Evolutionary conservation across 2,797 vertebrate species (phyloP), one percentile per base, ranked within the genome.

Genomic region (Macropodus opercularis): DNA sequence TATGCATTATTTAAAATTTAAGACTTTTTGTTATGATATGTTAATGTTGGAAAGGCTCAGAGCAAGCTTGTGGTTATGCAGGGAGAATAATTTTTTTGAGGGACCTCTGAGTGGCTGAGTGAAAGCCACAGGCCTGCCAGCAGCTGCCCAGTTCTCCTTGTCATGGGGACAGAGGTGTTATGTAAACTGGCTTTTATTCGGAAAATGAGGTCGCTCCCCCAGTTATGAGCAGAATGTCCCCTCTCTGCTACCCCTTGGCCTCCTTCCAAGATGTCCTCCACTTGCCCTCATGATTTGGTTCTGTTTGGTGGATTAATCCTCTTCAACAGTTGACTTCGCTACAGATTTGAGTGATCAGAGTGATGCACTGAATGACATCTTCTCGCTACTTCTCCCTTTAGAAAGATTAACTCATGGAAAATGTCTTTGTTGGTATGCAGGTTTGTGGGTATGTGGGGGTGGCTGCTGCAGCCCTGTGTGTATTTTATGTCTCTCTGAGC

Each of bases 111-210:
- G 74, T 77, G 67, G 79, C 44, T 66, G 61, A 80, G 69, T 72
- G 82, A 77, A 75, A 81, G 81, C 80, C 69, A 51, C 75, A 81
- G 74, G 81, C 58, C 69, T 77, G 77, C 70, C 85, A 84, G 77
- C 85, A 81, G 85, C 85, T 85, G 84, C 83, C 83, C 73, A 41
- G 41, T 26, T 67, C 73, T 84, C 75, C 79, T 78, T 70, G 85
- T 81, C 84, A 84, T 75, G 75, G 82, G 64, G 75, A 84, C 80
- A 83, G 88, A 88, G 83, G 86, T 86, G 88, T 91, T 90, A 91
- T 89, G 88, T 92, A 92, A 93, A 92, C 87, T 80, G 57, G 64
- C 79, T 86, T 81, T 90, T 82, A 90, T 89, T 88, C 43, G 69
- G 87, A 85, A 84, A 89, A 90, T 81, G 67, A 86, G 88, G 87